These are phyloP conservation scores for Paratrypauchen microcephalus DNA, from an alignment of 2,797 vertebrate genomes.

Conservation along the genomic window DNA sequence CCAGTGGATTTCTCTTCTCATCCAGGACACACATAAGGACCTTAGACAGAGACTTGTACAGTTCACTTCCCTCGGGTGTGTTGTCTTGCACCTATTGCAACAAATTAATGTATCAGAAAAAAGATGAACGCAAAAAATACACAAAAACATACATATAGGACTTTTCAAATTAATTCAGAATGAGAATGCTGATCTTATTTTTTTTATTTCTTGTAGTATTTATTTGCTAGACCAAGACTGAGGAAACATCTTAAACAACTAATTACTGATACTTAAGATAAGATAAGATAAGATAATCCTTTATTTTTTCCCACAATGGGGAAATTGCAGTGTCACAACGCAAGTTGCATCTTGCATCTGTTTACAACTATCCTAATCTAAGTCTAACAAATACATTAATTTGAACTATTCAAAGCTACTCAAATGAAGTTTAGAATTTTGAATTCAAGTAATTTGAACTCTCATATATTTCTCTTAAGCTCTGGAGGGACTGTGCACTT, in stretches of 20 bases:
- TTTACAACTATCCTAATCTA: no score
- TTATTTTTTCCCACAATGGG: no score
- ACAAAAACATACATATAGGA: no score
- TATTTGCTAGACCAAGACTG: no score
- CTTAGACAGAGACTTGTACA: slow-evolving; percentile 79
- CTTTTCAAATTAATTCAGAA: not conserved
- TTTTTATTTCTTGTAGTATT: no score
- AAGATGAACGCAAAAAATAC: not conserved
- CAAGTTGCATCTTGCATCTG: no score
- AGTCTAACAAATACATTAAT: no score
- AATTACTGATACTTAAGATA: no score
- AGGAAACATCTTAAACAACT: no score
- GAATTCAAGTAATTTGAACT: not conserved
- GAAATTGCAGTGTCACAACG: no score
- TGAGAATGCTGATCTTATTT: not conserved
- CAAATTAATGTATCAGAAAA: not conserved
- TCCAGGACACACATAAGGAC: slow-evolving; percentile 81
- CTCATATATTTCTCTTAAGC: not conserved
- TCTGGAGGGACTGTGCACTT: slow-evolving; percentile 41
- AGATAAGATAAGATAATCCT: no score
- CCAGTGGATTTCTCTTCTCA: slow-evolving; percentile 72
- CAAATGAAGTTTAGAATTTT: not conserved
- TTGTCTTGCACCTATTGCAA: slow-evolving; percentile 74
- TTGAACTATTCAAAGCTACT: no score
- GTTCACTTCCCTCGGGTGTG: slow-evolving; percentile 72